Conservation (phyloP, 1,140 invertebrate species). For the Galleria mellonella region DNA sequence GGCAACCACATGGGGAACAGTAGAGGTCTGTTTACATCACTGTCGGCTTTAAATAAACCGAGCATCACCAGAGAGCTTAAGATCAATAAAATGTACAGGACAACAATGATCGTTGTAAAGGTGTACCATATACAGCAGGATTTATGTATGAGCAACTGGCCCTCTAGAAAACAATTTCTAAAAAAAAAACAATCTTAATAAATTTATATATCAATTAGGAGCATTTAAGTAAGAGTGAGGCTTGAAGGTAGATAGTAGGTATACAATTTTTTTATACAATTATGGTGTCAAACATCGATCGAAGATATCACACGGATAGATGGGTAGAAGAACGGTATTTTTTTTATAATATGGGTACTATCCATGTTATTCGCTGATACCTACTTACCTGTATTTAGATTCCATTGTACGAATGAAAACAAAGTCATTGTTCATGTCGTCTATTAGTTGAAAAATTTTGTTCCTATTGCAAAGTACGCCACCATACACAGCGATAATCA, state of each 20-base stretch:
- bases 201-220: too few species aligned
- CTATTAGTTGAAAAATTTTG: constrained; percentile 19
- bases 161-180: constrained; percentile 29
- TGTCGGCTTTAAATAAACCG: constrained; percentile 28
- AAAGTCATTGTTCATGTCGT: constrained; percentile 35
- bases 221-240: too few species aligned
- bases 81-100: constrained; percentile 14
- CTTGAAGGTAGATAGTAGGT: too few species aligned
- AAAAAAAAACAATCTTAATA: background rate
- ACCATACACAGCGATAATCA: constrained; percentile 20
- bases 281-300: too few species aligned
- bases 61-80: constrained; percentile 20
- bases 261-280: too few species aligned
- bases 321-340: too few species aligned
- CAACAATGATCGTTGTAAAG: constrained; percentile 9
- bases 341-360: too few species aligned
- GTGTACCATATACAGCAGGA: constrained; percentile 27
- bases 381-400: constrained; percentile 28
- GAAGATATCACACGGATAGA: too few species aligned
- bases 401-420: constrained; percentile 24
- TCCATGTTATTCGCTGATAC: too few species aligned
- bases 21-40: constrained; percentile 29
- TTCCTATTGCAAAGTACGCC: constrained; percentile 17
- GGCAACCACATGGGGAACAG: constrained; percentile 44
- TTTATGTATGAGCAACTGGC: constrained; percentile 36